Base-by-base conservation (phyloP, 2,113 vertebrate genomes). In the Gnathonemus longibarbis region DNA sequence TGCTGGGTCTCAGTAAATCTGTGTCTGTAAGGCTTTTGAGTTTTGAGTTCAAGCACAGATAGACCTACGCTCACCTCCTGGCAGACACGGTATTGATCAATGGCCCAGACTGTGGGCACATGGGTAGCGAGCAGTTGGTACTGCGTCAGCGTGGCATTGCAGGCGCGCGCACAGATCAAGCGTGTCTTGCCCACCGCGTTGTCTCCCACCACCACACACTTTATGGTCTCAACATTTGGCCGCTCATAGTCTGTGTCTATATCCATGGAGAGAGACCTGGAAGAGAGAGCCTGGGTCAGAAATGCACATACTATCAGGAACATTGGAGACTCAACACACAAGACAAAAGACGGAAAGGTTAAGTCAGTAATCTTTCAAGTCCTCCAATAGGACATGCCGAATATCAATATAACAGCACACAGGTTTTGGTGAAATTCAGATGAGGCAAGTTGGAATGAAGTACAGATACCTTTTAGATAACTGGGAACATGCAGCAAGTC, bases 171-270 rank as follows among this genome's bases (percentile, higher is more conserved):
- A 91, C 97, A 97, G 94, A 98, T 97, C 89, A 98, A 96, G 50
- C 97, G 95, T 86, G 97, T 98, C 94, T 98, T 98, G 85, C 97
- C 97, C 93, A 97, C 97, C 9, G 97, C 97, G 90, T 97, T 98
- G 94, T 97, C 97, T 88, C 97, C 97, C 13, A 97, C 97, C 93
- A 98, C 97, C 93, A 98, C 97, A 94, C 97, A 97, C 94, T 98
- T 98, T 94, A 98, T 97, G 92, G 97, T 98, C 95, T 98, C 97
- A 91, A 98, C 97, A 95, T 98, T 98, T 91, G 97, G 97, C 88
- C 97, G 95, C 96, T 98, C 97, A 96, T 97, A 98, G 92, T 98
- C 97, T 95, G 97, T 96, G 94, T 97, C 97, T 94, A 97, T 95
- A 95, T 98, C 97, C 97, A 98, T 98, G 93, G 95, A 96, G 94